These are phyloP conservation scores for Allygus modestus DNA, from an alignment of 2,888 invertebrate species.

Conservation along the genomic window DNA sequence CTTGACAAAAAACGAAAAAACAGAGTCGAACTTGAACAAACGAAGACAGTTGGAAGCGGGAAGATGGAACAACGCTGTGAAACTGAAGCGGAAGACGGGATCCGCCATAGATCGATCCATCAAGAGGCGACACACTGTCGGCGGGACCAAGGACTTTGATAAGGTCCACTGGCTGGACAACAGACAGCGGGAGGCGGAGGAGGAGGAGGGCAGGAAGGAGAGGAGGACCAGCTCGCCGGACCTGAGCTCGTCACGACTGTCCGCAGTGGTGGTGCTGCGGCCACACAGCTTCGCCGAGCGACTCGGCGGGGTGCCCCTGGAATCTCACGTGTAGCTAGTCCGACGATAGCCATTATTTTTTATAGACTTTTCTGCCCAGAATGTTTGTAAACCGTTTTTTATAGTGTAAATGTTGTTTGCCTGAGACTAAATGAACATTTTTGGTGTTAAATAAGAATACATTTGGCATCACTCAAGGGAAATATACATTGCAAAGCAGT, in stretches of 20 bases:
- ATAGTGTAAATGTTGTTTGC: not conserved
- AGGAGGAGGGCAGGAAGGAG: conserved; percentile 75
- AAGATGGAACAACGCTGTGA: conserved; percentile 74
- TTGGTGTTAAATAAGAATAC: not conserved
- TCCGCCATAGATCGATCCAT: conserved; percentile 83
- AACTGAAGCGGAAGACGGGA: conserved; percentile 87
- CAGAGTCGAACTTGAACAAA: conserved; percentile 88
- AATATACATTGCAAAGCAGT: conserved; percentile 16
- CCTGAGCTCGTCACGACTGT: conserved; percentile 73
- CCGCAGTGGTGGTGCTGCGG: conserved; percentile 75
- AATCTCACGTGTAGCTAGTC: conserved; percentile 77
- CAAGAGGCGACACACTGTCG: conserved; percentile 94
- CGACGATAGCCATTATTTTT: not conserved
- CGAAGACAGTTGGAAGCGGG: conserved; percentile 78
- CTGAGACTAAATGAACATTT: not conserved
- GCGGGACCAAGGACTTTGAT: conserved; percentile 93
- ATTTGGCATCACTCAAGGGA: not conserved
- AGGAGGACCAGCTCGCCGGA: conserved; percentile 81
- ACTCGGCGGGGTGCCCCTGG: conserved; percentile 78
- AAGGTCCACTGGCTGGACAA: conserved; percentile 80
- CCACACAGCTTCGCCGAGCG: conserved; percentile 71
- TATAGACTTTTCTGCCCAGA: conserved; percentile 10
- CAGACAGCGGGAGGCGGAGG: conserved; percentile 75
- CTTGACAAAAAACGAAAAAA: conserved; percentile 85
- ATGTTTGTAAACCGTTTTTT: not conserved